Conservation (phyloP, 2,797 vertebrate genomes). For the Sciurus vulgaris region DNA sequence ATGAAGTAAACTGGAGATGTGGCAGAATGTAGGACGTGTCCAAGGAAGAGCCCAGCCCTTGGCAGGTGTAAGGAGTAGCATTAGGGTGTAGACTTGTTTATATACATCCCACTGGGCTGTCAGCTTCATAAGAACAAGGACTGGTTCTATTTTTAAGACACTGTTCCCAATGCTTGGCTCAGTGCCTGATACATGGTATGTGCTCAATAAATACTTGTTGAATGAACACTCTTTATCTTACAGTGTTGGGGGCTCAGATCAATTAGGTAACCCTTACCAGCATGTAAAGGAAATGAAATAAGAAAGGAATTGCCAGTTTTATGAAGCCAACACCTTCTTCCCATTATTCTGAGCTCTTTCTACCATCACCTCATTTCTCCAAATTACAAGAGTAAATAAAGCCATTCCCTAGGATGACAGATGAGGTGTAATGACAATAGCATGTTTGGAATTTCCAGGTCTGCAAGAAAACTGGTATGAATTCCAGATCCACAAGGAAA, state of each 20-base stretch:
- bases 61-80: not conserved
- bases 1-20: not conserved
- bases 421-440: constrained; percentile 76
- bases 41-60: not conserved
- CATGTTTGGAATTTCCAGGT: constrained; percentile 75
- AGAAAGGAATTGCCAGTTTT: constrained; percentile 69
- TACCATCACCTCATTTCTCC: constrained; percentile 81
- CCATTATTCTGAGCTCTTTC: constrained; percentile 73
- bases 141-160: not conserved
- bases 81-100: not conserved
- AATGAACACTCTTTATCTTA: not conserved
- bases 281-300: constrained; percentile 64
- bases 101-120: not conserved
- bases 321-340: constrained; percentile 74
- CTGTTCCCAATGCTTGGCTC: not conserved
- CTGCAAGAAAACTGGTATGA: constrained; percentile 54
- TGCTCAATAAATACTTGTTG: constrained; percentile 29
- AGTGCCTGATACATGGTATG: not conserved
- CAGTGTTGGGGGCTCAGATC: not conserved
- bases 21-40: not conserved
- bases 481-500: constrained; percentile 75
- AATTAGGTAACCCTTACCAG: constrained; percentile 39
- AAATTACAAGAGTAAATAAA: constrained; percentile 79
- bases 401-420: constrained; percentile 71
- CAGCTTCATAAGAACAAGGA: not conserved